Evolutionary conservation across 2,113 vertebrate genomes (phyloP).

Genomic region (Microtus oregoni): DNA sequence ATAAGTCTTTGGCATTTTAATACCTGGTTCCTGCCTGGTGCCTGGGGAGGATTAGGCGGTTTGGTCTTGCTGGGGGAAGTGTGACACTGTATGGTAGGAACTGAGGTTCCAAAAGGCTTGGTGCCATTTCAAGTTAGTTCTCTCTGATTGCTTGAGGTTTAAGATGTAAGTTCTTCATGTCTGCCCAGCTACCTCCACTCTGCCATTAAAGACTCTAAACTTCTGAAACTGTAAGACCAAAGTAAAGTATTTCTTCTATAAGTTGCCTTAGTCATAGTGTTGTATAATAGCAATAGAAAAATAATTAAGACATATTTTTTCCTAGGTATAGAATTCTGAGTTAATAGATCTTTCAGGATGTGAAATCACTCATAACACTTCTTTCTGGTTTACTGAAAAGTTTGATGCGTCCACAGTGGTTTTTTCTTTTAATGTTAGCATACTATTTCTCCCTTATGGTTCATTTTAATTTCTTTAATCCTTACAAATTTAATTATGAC

Average conservation of each 20-base stretch:
- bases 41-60: not conserved
- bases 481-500: slow-evolving; percentile 13
- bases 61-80: not conserved
- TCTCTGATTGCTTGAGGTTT: not conserved
- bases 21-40: not conserved
- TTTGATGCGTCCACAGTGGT: too few relatives aligned
- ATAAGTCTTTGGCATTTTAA: not conserved
- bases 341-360: not conserved
- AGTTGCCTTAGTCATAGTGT: not conserved
- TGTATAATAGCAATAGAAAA: not conserved
- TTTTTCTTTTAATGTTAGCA: not conserved
- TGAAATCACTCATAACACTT: not conserved
- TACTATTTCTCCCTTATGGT: not conserved
- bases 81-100: not conserved
- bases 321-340: not conserved
- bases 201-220: not conserved
- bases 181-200: not conserved
- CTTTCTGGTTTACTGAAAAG: not conserved
- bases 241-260: not conserved
- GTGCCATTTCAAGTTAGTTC: not conserved
- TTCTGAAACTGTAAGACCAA: not conserved
- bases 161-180: not conserved
- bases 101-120: not conserved
- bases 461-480: not conserved
- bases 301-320: not conserved